phyloP scores from a whole-genome alignment of 2,888 invertebrate species.

The Metallyticus violacea region DNA sequence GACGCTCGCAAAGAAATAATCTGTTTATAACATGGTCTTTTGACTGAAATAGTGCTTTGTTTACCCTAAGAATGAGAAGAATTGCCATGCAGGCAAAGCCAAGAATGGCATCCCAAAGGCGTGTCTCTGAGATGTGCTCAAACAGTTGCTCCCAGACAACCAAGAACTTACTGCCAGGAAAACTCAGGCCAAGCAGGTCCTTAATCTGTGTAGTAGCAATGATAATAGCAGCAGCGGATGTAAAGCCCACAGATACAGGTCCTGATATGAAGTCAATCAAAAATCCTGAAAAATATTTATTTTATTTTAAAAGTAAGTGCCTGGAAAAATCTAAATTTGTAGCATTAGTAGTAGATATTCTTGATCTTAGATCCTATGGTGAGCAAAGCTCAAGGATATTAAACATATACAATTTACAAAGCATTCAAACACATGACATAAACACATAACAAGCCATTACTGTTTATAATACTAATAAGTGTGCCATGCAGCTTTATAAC shows the following conservation, averaged over 20 bases:
- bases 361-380: no score
- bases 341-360: no score
- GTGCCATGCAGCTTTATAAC: no score
- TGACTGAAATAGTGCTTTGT: slow-evolving; percentile 35
- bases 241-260: slow-evolving; percentile 78
- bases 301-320: neutral
- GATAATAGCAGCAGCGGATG: slow-evolving; percentile 78
- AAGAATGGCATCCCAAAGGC: slow-evolving; percentile 66
- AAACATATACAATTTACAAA: no score
- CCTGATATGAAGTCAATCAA: slow-evolving; percentile 81
- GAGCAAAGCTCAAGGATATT: no score
- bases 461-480: no score
- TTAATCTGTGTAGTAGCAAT: slow-evolving; percentile 79
- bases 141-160: slow-evolving; percentile 69
- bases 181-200: slow-evolving; percentile 67
- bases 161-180: slow-evolving; percentile 67
- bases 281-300: slow-evolving; percentile 57
- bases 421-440: no score
- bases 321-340: no score
- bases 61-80: slow-evolving; percentile 66
- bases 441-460: no score
- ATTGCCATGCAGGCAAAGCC: slow-evolving; percentile 67
- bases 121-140: slow-evolving; percentile 66
- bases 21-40: no score
- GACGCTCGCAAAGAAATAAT: no score